Base-by-base conservation (phyloP, 2,113 vertebrate species). In the Antigone vipio region DNA sequence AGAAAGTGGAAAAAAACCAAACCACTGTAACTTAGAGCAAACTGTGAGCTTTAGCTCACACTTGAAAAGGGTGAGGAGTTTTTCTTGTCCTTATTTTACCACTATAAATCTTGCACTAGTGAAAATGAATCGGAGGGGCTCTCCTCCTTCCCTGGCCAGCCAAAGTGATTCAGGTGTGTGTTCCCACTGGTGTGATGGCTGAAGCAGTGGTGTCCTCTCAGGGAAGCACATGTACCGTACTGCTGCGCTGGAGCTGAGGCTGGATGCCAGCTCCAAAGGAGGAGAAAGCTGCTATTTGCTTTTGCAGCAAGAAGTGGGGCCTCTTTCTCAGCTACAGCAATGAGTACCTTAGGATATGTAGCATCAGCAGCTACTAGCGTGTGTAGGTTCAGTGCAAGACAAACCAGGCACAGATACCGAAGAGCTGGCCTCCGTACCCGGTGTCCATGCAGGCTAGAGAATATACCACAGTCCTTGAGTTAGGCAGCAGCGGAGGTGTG, bases 281-380 rank as follows among this genome's bases (percentile, higher is more conserved):
- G 34, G 12, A 68, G 23, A 42, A 78, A 85, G 49, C 22, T 15
- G 10, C 66, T 24, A 2, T 7, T n/a, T 6, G 1, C 21, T 32
- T 35, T 26, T 72, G 16, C 29, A 58, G 64, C 40, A 16, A 58
- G 20, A 40, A 45, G 4, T 1, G 15, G 12, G 21, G 9, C 12
- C 49, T 53, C 23, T 40, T 58, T 29, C 63, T 45, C 34, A 63
- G 62, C 63, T 76, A 38, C 23, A 42, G 40, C 40, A 82, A 7
- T 0, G 12, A 66, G 7, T 2, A 11, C 23, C 18, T 35, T 3
- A 0, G 26, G 58, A 21, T 12, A 45, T 0, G 16, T 2, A 12
- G 5, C 38, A 58, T 2, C 40, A 24, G 5, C 35, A 53, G 0
- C 17, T 29, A 8, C 6, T n/a, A 11, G 26, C 0, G 22, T 4